Evolutionary conservation across 2,797 vertebrate genomes (phyloP).

Genomic region (Ctenosaura bakeri): DNA sequence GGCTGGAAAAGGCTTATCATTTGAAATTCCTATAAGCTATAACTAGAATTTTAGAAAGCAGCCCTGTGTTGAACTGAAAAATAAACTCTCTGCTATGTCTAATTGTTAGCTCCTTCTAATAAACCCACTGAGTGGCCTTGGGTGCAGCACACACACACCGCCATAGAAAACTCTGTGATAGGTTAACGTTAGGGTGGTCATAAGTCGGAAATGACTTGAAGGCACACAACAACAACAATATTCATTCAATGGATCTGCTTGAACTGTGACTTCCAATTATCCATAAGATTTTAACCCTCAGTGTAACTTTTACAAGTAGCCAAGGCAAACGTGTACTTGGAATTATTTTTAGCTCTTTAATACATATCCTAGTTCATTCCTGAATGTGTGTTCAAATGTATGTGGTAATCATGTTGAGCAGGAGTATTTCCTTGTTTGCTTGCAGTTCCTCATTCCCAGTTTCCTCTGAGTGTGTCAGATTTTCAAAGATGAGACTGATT

Average conservation of each 20-base stretch:
- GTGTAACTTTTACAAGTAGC: background rate
- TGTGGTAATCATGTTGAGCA: background rate
- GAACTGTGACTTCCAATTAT: no score
- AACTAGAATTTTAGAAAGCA: background rate
- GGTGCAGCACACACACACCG: no score
- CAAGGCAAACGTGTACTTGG: background rate
- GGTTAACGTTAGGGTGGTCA: no score
- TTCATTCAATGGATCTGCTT: no score
- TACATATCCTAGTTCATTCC: background rate
- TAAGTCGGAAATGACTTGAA: no score
- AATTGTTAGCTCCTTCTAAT: no score
- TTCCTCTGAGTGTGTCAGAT: background rate
- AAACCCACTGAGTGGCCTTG: no score
- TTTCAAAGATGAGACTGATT: background rate
- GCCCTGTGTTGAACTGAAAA: background rate
- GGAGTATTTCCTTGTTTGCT: constrained; percentile 5
- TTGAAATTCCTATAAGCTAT: background rate
- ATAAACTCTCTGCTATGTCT: background rate
- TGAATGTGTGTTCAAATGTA: background rate
- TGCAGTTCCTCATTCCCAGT: background rate
- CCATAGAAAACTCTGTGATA: no score
- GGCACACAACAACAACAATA: no score
- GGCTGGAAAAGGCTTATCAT: background rate
- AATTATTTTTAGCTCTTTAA: background rate
- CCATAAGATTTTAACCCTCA: background rate